Percentiles rank a stretch among this genome's conserved stretches.
Conservation (phyloP, 2,113 vertebrate species). For the Pteropus alecto region DNA sequence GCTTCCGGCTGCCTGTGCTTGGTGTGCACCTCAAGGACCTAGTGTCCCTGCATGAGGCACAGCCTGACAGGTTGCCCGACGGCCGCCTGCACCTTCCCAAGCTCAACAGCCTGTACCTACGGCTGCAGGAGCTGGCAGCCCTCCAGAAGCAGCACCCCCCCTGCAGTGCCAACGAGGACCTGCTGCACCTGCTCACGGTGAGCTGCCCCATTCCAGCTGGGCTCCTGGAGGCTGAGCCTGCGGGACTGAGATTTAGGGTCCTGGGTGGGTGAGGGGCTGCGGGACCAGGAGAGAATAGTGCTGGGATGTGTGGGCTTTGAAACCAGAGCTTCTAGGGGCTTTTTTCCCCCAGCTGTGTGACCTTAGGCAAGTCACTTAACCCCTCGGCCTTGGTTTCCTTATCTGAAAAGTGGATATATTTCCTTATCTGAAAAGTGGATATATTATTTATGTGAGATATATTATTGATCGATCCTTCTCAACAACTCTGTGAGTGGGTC, state of each 20-base stretch:
- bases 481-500: too few species aligned
- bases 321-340: not conserved
- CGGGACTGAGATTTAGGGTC: not conserved
- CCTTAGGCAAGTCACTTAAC: not conserved
- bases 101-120: slow-evolving; percentile 90
- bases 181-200: slow-evolving; percentile 92
- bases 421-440: too few species aligned
- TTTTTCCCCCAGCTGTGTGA: not conserved
- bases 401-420: not conserved
- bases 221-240: not conserved
- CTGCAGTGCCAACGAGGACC: slow-evolving; percentile 90
- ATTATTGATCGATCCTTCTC: too few species aligned
- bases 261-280: not conserved
- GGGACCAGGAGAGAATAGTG: not conserved
- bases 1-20: slow-evolving; percentile 92
- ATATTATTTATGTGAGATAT: too few species aligned
- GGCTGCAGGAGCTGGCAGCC: slow-evolving; percentile 88
- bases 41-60: slow-evolving; percentile 90
- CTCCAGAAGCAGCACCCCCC: slow-evolving; percentile 86
- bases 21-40: slow-evolving; percentile 95
- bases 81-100: slow-evolving; percentile 92
- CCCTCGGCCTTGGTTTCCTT: not conserved
- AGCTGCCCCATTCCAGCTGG: not conserved
- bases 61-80: slow-evolving; percentile 88
- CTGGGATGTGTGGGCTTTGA: not conserved